Base-by-base conservation (phyloP, 2,888 invertebrate species). In the Volucella inanis region DNA sequence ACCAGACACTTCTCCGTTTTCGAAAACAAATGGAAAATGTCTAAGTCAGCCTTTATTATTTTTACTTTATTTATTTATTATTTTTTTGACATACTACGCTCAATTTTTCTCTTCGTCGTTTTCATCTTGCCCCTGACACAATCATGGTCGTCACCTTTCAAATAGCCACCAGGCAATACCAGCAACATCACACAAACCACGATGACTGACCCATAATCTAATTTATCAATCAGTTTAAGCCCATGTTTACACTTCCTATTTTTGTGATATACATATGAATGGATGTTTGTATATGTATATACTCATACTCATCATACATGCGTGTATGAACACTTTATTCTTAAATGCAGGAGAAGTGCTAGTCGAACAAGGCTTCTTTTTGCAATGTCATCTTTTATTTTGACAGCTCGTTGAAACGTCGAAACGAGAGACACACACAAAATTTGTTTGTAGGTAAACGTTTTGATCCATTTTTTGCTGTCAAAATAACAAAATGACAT, bases 211-310 rank as follows among this genome's bases (percentile, higher is more conserved):
- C 85, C 85, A 85, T 81, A 85, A 85, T 85, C 81, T 85, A 85
- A 85, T 85, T 85, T 85, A 85, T 85, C 85, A 85, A 85, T 85
- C 85, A 85, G 85, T 85, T 85, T 85, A 85, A 85, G 81, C 68
- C 85, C 85, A 85, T 85, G 85, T 81, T 81, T 85, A 81, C 85
- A 85, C 85, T 85, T 85, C 81, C 81, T 81, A 81, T 85, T 71
- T 85, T 70, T 52, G 49, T 71, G 55, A 14, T 62, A 75, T 65
- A 61, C 61, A 9, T 43, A 67, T 50, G 57, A 43, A 65, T 65
- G 55, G 1, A 22, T 2, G 18, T 22, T 22, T 22, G 1, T 22
- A 22, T 22, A 22, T 22, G 18, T 22, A 22, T 31, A 31, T 31
- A 31, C 6, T 31, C 31, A 31, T 31, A 31, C 31, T 31, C 31